Conservation (phyloP, 2,797 vertebrate species). For the Chloroceryle inda region DNA sequence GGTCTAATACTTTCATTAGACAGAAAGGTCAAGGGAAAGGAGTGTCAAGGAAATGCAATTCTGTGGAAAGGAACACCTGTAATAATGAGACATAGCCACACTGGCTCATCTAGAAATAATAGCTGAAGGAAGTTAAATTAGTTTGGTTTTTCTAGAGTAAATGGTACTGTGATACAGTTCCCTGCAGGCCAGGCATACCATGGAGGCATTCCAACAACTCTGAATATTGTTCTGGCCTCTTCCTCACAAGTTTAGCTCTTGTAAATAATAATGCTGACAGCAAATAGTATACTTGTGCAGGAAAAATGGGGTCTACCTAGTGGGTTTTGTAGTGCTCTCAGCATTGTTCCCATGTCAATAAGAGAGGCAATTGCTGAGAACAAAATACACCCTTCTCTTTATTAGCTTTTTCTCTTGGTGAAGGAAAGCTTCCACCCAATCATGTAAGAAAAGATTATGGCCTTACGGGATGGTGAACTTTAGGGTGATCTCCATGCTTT, state of each 20-base stretch:
- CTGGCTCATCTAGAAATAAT: background rate
- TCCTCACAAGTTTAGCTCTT: background rate
- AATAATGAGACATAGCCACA: background rate
- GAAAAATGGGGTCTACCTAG: background rate
- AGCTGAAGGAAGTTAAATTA: background rate
- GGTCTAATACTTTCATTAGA: background rate
- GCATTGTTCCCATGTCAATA: background rate
- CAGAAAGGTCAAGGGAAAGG: background rate
- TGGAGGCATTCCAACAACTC: background rate
- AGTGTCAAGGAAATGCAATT: background rate
- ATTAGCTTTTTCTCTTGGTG: slow-evolving; percentile 3
- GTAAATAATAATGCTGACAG: background rate
- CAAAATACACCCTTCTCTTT: background rate
- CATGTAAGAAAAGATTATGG: background rate
- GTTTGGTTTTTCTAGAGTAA: background rate
- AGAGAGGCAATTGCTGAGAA: background rate
- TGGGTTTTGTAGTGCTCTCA: background rate
- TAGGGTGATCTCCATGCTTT: slow-evolving; percentile 95
- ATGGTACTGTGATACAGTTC: background rate
- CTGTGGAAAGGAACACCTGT: background rate
- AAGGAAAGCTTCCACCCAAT: background rate
- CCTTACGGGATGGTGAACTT: slow-evolving; percentile 96
- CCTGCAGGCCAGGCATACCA: background rate
- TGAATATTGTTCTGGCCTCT: background rate
- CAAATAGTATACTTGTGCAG: background rate